Evolutionary conservation across 2,113 vertebrate species (phyloP).

Genomic region (Ameiurus melas): DNA sequence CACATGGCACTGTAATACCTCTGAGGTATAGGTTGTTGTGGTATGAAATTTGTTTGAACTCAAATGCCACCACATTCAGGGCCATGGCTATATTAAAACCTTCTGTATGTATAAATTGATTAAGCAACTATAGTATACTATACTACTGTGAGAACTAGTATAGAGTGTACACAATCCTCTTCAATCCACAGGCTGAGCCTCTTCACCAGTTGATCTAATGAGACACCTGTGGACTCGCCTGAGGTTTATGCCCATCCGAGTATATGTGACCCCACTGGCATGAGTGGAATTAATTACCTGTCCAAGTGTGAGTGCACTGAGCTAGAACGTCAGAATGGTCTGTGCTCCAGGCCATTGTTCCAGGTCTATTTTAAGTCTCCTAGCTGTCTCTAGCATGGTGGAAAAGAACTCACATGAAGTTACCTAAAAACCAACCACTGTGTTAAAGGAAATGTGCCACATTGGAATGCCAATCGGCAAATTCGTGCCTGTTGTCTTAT

Average conservation of each 20-base stretch:
- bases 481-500: slow-evolving; percentile 13
- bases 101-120: background rate
- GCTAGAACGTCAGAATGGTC: slow-evolving; percentile 36
- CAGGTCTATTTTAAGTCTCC: slow-evolving; percentile 47
- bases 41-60: background rate
- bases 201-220: slow-evolving; percentile 37
- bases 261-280: slow-evolving; percentile 42
- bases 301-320: slow-evolving; percentile 56
- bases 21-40: background rate
- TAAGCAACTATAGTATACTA: too few species aligned
- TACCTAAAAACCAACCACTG: slow-evolving; percentile 34
- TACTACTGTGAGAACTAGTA: too few species aligned
- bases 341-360: slow-evolving; percentile 47
- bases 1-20: background rate
- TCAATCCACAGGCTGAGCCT: background rate
- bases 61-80: background rate
- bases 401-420: slow-evolving; percentile 15
- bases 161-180: background rate
- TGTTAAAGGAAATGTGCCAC: slow-evolving; percentile 8
- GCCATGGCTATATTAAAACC: background rate
- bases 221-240: slow-evolving; percentile 41
- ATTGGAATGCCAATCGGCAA: background rate
- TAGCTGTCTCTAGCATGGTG: slow-evolving; percentile 24
- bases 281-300: slow-evolving; percentile 61
- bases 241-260: slow-evolving; percentile 22